phyloP scores from a whole-genome alignment of 1,140 invertebrate genomes.

The Brachionus koreanus region DNA sequence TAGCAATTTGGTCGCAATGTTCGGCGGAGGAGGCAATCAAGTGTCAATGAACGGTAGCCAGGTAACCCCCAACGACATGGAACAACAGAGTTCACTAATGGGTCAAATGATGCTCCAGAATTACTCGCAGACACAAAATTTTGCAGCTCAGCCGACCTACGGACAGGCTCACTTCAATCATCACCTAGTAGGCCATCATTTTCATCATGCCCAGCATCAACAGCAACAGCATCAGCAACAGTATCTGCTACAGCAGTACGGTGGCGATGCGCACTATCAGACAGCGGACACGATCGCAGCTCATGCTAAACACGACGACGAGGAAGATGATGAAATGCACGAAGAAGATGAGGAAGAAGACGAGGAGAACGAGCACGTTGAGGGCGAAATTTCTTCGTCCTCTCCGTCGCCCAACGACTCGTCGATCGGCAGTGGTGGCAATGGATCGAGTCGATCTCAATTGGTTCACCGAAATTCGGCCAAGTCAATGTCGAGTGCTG shows the following conservation, averaged over 20 bases:
- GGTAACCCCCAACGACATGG: background rate
- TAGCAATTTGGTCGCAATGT: constrained; percentile 43
- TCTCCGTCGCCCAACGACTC: constrained; percentile 40
- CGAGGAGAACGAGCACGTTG: background rate
- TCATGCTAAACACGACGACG: background rate
- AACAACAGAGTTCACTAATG: background rate
- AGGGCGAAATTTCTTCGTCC: background rate
- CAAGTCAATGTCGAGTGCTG: background rate
- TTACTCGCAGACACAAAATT: background rate
- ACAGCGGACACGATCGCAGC: background rate
- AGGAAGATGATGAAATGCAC: constrained; percentile 1
- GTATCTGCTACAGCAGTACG: background rate
- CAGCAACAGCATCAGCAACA: background rate
- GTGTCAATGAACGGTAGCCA: background rate
- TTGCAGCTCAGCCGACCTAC: background rate
- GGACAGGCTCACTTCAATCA: background rate
- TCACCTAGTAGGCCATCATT: background rate
- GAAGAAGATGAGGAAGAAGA: constrained; percentile 23
- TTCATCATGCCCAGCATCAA: background rate
- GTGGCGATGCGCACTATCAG: background rate
- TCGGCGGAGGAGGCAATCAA: background rate
- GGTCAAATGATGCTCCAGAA: constrained; percentile 23
- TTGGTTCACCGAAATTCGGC: background rate
- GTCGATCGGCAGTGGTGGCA: constrained; percentile 23
- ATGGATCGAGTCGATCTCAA: background rate